Base-by-base conservation (phyloP, 2,888 invertebrate genomes). In the Leptinotarsa juncta region DNA sequence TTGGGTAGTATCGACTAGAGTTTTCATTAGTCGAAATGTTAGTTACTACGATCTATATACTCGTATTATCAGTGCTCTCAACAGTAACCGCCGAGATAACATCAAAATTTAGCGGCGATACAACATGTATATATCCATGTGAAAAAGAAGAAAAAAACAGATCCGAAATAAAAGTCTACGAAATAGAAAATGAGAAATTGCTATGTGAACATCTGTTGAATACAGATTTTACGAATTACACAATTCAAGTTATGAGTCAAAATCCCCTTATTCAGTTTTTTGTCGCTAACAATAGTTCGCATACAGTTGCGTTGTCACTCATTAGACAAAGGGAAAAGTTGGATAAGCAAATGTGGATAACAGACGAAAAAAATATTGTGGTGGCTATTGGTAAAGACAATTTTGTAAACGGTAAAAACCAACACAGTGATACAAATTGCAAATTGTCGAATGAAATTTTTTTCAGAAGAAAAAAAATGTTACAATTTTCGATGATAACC, bases 401-500 rank as follows among this genome's bases (percentile, higher is more conserved):
- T 26, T 32, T 32, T n/a, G 12, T 62, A 5, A 18, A 15, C 16
- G 32, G 32, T 42, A n/a, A 62, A n/a, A 32, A 62, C 12, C 2
- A 4, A 23, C 23, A 3, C 23, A 2, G 20, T 57, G 16, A 16
- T 5, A 62, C 32, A 14, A 62, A 5, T 23, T 15, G 4, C 7
- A 12, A 32, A 2, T 62, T 32, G 32, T n/a, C 42, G 3, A 32
- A 62, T 16, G 32, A 62, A 42, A 62, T 16, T 62, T 26, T 16
- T 42, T 42, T 42, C 42, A 42, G 42, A 42, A 42, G 7, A 5
- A 42, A 42, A 42, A 42, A 42, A 42, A 42, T 42, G 42, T 42
- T 42, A 42, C 15, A 62, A 16, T 62, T 62, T 62, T 42, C 32
- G 1, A 62, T 62, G 62, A 62, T 62, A n/a, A 7, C n/a, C 62